Conservation (phyloP, 2,797 vertebrate species). For the Hydrocynus forskahlii region DNA sequence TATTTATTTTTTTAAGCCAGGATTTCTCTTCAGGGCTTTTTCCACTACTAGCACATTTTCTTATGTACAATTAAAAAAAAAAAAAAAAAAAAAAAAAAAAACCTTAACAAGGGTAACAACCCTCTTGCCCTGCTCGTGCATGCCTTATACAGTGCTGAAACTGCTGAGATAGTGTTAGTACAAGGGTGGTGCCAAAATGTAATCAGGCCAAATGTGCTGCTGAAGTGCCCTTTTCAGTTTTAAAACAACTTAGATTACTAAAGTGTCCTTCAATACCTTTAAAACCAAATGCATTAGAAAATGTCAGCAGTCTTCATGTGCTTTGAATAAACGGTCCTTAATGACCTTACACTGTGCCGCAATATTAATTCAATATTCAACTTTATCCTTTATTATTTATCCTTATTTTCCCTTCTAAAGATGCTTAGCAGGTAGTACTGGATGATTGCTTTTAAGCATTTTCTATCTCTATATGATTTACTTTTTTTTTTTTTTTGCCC, state of each 20-base stretch:
- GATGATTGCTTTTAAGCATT: not conserved
- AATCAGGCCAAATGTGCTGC: constrained; percentile 4
- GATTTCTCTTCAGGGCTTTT: not conserved
- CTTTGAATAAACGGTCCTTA: not conserved
- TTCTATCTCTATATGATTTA: not conserved
- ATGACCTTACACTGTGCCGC: not conserved
- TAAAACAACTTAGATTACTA: not conserved
- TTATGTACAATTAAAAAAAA: not conserved
- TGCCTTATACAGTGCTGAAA: constrained; percentile 7
- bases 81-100: too few relatives aligned
- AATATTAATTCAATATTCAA: not conserved
- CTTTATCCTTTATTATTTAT: not conserved
- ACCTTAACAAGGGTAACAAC: not conserved
- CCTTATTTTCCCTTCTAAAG: not conserved
- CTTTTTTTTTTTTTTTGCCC: not conserved
- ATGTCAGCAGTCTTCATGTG: not conserved
- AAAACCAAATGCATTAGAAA: not conserved
- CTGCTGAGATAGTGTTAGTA: constrained; percentile 9
- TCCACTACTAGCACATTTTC: not conserved
- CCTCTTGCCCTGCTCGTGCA: not conserved
- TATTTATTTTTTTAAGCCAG: not conserved
- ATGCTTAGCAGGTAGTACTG: not conserved
- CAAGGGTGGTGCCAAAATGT: constrained; percentile 26
- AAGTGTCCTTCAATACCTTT: constrained; percentile 14
- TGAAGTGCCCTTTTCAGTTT: constrained; percentile 19